Evolutionary conservation across 2,888 invertebrate species (phyloP), one percentile per base, ranked within the genome.

Genomic region (Alloscopus bannaensis): DNA sequence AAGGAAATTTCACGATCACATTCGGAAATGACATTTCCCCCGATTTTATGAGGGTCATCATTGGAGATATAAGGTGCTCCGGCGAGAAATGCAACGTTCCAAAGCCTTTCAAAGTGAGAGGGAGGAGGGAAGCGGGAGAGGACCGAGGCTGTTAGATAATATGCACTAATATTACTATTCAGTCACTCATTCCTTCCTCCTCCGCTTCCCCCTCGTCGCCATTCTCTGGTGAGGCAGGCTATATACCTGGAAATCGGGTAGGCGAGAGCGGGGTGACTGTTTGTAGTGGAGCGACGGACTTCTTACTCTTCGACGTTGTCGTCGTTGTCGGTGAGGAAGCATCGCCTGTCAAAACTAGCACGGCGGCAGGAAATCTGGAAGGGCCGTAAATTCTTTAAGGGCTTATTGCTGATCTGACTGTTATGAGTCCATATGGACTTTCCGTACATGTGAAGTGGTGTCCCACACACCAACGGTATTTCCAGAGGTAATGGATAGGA

Each of bases 381-480:
- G 78, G 78, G 71, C 78, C 78, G 78, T 78, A 78, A 78, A 78
- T 78, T 78, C 71, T 78, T 78, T 78, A 78, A 78, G 71, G 78
- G 78, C 71, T 78, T 78, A 78, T 78, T 78, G 70, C 78, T 71
- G 78, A 78, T 78, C 78, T 78, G 78, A 78, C 78, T 78, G 78
- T 78, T 78, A 80, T 73, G 80, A 73, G 80, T 69, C 80, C 72
- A 64, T 69, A 66, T 28, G 73, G 73, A 80, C 36, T 73, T 69
- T 50, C 31, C 18, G 13, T 88, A 45, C 18, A 55, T 69, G 60
- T 60, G 62, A 69, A 68, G 66, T 65, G 65, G 68, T 68, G 62
- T 76, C 69, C 76, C 76, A 42, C 68, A 36, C 76, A 55, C 62
- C 76, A 76, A 69, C 62, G 68, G 62, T 31, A 42, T 66, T 75